Evolutionary conservation across 1,140 invertebrate species (phyloP).

Genomic region (Tyrophagus putrescentiae): DNA sequence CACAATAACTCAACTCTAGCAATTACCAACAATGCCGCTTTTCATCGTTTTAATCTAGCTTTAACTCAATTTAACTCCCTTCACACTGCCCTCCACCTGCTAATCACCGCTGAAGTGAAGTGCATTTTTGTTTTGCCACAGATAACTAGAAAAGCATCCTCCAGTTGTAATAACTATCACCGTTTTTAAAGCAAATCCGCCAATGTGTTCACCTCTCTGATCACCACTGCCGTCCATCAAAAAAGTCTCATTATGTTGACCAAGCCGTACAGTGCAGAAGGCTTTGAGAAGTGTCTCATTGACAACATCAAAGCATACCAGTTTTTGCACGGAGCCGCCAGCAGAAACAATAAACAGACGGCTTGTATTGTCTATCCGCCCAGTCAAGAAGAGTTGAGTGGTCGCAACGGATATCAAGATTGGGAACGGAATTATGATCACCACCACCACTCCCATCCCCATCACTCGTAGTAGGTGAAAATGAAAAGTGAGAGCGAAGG

Average conservation of each 20-base stretch:
- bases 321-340: background rate
- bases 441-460: background rate
- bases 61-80: no score
- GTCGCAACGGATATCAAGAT: background rate
- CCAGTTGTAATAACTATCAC: background rate
- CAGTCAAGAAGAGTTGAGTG: background rate
- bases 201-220: conserved; percentile 63
- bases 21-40: no score
- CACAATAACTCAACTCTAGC: no score
- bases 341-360: conserved; percentile 8
- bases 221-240: conserved; percentile 68
- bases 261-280: conserved; percentile 24
- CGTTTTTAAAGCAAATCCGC: no score
- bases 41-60: no score
- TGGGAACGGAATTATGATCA: no score
- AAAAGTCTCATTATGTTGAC: no score
- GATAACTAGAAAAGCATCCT: background rate
- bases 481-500: background rate
- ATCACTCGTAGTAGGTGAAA: background rate
- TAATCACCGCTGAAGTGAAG: background rate
- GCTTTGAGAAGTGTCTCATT: conserved; percentile 28
- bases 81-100: no score
- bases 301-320: conserved; percentile 23
- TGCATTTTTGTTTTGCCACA: conserved; percentile 17
- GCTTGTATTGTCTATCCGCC: background rate